Conservation (phyloP, 2,113 vertebrate species). For the Cettia cetti region DNA sequence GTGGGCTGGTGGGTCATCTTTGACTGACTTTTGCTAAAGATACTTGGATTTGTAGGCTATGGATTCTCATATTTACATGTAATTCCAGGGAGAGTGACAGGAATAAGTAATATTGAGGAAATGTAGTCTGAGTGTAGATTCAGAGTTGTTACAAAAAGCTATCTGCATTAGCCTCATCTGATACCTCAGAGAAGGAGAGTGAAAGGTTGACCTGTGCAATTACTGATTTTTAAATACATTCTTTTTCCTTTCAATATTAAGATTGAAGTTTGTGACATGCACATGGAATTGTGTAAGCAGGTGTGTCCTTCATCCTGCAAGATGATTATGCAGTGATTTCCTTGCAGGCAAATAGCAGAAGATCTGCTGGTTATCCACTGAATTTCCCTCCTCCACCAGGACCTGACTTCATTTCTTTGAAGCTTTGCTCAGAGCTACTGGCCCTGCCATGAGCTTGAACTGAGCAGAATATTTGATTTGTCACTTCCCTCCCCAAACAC, state of each 20-base stretch:
- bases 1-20: not conserved
- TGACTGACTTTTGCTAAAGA: not conserved
- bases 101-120: not conserved
- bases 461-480: not conserved
- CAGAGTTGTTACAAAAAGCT: not conserved
- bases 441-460: not conserved
- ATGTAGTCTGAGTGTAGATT: not conserved
- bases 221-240: not conserved
- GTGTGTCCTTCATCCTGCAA: not conserved
- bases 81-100: not conserved
- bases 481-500: fast-evolving
- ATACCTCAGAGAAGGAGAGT: not conserved
- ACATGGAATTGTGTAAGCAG: not conserved
- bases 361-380: not conserved
- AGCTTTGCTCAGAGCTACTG: not conserved
- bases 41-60: not conserved
- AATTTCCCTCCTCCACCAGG: not conserved
- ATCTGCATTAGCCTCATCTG: not conserved
- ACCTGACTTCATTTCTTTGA: not conserved
- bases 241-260: not conserved
- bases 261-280: not conserved
- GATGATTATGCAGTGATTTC: not conserved
- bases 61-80: not conserved
- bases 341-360: not conserved
- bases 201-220: not conserved